Evolutionary conservation across 2,797 vertebrate genomes (phyloP).

Genomic region (Sebastes flavidus): DNA sequence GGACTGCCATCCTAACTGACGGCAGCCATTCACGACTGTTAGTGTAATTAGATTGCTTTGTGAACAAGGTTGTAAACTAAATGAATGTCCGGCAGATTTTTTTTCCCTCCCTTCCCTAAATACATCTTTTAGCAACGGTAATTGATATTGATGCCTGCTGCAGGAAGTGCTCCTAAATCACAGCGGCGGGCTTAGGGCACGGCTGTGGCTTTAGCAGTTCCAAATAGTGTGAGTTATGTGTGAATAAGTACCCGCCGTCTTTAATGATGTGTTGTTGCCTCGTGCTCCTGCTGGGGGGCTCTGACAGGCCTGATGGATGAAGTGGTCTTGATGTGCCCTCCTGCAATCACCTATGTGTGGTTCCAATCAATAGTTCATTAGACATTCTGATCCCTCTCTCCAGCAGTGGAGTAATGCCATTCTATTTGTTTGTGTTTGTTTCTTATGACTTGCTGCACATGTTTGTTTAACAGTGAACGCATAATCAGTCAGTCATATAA

Average conservation of each 20-base stretch:
- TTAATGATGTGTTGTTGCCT: constrained; percentile 78
- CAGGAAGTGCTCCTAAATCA: constrained; percentile 77
- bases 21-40: constrained; percentile 32
- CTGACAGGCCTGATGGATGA: constrained; percentile 78
- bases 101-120: constrained; percentile 53
- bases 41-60: constrained; percentile 52
- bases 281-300: constrained; percentile 49
- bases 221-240: constrained; percentile 67
- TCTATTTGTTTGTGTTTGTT: constrained; percentile 55
- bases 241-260: constrained; percentile 70
- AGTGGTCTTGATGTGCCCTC: constrained; percentile 72
- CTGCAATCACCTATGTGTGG: constrained; percentile 76
- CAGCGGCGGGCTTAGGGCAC: constrained; percentile 43
- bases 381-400: constrained; percentile 84
- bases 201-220: constrained; percentile 54
- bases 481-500: neutral
- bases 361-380: constrained; percentile 90
- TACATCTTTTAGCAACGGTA: constrained; percentile 74
- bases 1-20: constrained; percentile 27
- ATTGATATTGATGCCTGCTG: constrained; percentile 79
- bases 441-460: neutral
- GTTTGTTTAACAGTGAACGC: constrained; percentile 3
- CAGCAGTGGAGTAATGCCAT: constrained; percentile 78
- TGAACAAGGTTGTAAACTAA: constrained; percentile 49
- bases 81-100: constrained; percentile 52